Evolutionary conservation across 2,888 invertebrate genomes (phyloP).

Genomic region (Mesochorus sp.): DNA sequence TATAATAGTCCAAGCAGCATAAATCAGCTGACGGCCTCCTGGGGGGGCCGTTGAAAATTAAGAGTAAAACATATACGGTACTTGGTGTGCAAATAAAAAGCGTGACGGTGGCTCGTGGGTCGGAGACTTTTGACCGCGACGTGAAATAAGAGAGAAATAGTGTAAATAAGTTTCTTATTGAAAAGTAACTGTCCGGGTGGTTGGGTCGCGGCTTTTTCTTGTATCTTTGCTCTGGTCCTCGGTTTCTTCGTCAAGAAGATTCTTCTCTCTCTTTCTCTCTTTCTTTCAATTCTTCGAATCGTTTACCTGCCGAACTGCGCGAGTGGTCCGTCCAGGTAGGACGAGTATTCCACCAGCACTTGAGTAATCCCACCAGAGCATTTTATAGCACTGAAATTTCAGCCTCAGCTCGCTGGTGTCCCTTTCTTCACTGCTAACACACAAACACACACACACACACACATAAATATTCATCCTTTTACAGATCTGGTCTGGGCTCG

Average conservation of each 20-base stretch:
- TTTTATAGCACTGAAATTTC: conserved; percentile 17
- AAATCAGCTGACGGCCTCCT: conserved; percentile 31
- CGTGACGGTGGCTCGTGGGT: conserved; percentile 36
- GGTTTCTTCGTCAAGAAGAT: neutral
- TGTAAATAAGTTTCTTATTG: conserved; percentile 59
- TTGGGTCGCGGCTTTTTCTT: conserved; percentile 29
- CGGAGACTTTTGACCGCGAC: conserved; percentile 5
- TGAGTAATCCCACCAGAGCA: neutral
- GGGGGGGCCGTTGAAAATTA: neutral
- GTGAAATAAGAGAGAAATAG: conserved; percentile 24
- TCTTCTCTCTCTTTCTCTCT: neutral
- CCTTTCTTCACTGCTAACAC: no score
- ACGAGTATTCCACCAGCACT: conserved; percentile 2
- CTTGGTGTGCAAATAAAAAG: conserved; percentile 30
- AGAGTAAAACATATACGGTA: conserved; percentile 32
- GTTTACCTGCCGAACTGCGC: conserved; percentile 41
- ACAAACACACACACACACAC: no score
- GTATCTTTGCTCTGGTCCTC: neutral
- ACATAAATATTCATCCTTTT: neutral
- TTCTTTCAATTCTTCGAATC: conserved; percentile 45
- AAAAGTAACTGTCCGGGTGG: conserved; percentile 53
- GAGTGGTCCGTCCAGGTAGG: conserved; percentile 20
- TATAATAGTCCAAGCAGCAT: conserved; percentile 40
- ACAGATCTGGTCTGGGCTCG: conserved; percentile 79
- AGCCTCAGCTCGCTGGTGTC: neutral